Conservation (phyloP, 2,797 vertebrate species). For the Peromyscus aztecus region DNA sequence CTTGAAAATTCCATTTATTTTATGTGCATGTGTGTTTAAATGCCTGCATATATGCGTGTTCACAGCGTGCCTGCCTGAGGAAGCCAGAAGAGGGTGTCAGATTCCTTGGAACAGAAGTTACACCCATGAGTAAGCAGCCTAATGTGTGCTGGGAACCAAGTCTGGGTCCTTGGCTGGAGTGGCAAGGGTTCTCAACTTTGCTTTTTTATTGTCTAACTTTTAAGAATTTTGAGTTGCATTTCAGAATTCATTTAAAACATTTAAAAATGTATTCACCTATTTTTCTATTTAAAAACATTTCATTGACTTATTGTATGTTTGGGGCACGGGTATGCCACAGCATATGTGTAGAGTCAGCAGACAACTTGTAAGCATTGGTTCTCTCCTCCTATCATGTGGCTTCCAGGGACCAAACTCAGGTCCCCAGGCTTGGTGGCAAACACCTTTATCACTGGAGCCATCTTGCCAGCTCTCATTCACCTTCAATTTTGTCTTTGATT, state of each 20-base stretch:
- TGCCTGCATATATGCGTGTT: neutral
- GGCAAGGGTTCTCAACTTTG: neutral
- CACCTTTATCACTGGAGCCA: neutral
- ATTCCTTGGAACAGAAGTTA: neutral
- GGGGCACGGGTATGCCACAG: neutral
- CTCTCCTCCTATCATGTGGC: neutral
- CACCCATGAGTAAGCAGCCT: neutral
- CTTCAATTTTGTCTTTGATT: neutral
- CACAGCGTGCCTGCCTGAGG: fast-evolving
- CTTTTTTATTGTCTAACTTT: neutral
- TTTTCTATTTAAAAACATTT: neutral
- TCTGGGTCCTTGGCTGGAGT: neutral
- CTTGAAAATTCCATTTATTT: neutral
- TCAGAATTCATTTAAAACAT: constrained; percentile 14
- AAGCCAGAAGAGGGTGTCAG: neutral
- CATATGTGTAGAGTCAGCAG: no score
- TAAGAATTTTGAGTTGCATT: neutral
- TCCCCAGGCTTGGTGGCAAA: neutral
- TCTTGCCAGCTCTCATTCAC: neutral
- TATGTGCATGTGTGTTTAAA: neutral
- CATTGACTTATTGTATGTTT: neutral
- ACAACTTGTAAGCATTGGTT: neutral
- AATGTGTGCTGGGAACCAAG: neutral
- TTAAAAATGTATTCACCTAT: neutral
- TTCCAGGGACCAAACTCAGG: neutral